Base-by-base conservation (phyloP, 2,888 invertebrate genomes). In the Scaptodrosophila latifasciaeformis region DNA sequence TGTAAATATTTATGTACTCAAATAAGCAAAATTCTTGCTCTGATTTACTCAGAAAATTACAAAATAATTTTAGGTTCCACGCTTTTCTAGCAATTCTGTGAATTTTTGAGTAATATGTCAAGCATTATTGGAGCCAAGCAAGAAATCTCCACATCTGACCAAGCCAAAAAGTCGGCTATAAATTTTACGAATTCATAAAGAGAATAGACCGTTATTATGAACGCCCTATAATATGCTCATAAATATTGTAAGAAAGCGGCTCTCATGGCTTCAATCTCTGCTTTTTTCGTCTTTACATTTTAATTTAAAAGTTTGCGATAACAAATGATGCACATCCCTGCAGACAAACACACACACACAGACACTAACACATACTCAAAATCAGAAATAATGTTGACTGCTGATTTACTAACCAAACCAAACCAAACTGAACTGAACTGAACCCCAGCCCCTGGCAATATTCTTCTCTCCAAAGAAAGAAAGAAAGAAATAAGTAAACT, bases 231-330 rank as follows among this genome's bases (percentile, higher is more conserved):
- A 63, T 55, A 53, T 46, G 64, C 72, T 54, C 65, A 78, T 76
- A 76, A 76, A 76, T 68, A 59, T 31, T 34, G 56, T 39, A 37
- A 4, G 18, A 18, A 37, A 43, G 47, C 48, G 56, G 56, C 39
- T 49, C n/a, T n/a, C n/a, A n/a, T n/a, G n/a, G n/a, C n/a, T n/a
- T n/a, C n/a, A 24, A 52, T 49, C 34, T 52, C 27, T 17, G 24
- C n/a, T 39, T 62, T 47, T 35, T 10, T 10, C 19, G 30, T 27
- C 59, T 54, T 54, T 48, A 42, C 66, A 52, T 56, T 80, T 76
- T 77, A 79, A 77, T 81, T 81, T 77, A 66, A 77, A 77, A 77
- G 82, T 77, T 81, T 72, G 82, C 66, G 80, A 81, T 77, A 77
- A 77, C 77, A 81, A 77, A 77, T 77, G 77, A 81, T 67, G 82